Evolutionary conservation across 1,140 invertebrate species (phyloP).

Genomic region (Lethocerus indicus): DNA sequence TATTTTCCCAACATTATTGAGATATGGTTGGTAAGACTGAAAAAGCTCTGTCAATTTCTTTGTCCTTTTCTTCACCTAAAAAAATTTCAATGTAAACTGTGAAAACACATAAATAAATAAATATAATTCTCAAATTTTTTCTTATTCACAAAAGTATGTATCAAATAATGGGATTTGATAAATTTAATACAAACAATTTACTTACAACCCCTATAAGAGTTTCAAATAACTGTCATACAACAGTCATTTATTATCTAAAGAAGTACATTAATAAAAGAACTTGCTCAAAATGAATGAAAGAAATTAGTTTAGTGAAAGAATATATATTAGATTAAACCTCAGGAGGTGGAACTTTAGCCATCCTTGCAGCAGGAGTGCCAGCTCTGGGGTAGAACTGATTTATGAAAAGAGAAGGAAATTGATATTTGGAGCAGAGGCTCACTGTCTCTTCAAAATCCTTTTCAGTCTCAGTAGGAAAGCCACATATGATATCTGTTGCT

Average conservation of each 20-base stretch:
- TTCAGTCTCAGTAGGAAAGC: conserved; percentile 92
- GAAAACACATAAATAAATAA: background rate
- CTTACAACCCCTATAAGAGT: background rate
- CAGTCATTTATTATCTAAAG: background rate
- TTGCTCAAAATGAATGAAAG: background rate
- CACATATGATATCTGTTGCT: conserved; percentile 96
- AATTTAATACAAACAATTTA: background rate
- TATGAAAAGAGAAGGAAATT: conserved; percentile 89
- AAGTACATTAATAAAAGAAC: background rate
- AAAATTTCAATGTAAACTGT: too few relatives aligned
- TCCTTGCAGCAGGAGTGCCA: conserved; percentile 84
- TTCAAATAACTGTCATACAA: background rate
- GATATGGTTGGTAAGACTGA: conserved; percentile 77
- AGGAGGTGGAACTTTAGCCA: conserved; percentile 63
- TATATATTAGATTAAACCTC: conserved; percentile 26
- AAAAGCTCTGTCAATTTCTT: conserved; percentile 81
- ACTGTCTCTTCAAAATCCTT: conserved; percentile 82
- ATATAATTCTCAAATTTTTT: background rate
- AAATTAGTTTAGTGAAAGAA: background rate
- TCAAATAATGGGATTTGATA: background rate
- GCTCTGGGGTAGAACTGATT: conserved; percentile 96
- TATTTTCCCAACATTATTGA: conserved; percentile 50
- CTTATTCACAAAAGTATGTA: background rate
- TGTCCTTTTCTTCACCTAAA: conserved; percentile 73
- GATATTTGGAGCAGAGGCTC: conserved; percentile 66